These are phyloP conservation scores for Enteromius radiatus DNA, from an alignment of 2,797 vertebrate species.

Conservation along the genomic window DNA sequence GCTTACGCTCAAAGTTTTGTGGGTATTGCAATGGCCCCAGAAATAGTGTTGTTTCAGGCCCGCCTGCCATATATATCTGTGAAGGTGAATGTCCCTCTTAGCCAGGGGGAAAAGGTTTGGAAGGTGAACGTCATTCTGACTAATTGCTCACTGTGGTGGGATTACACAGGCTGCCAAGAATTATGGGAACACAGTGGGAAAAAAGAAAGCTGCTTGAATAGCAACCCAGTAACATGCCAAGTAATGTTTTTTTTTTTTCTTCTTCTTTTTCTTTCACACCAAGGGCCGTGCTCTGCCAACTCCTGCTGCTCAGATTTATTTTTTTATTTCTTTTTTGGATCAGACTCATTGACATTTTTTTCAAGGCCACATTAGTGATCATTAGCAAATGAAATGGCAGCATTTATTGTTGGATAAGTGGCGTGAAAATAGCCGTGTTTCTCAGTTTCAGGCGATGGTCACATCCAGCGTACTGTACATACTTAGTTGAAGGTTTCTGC, in stretches of 20 bases:
- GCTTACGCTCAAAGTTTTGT: not conserved
- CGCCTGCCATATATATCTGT: constrained; percentile 27
- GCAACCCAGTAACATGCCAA: constrained; percentile 49
- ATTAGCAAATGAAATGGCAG: constrained; percentile 57
- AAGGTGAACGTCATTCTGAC: constrained; percentile 63
- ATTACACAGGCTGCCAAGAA: constrained; percentile 64
- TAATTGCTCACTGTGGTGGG: constrained; percentile 65
- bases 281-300: constrained; percentile 42
- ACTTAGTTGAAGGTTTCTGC: constrained; percentile 24
- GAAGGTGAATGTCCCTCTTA: constrained; percentile 57
- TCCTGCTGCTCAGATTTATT: constrained; percentile 14
- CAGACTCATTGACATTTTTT: constrained; percentile 20
- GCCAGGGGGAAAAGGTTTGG: constrained; percentile 55
- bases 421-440: constrained; percentile 47
- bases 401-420: constrained; percentile 52
- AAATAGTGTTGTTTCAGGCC: constrained; percentile 21
- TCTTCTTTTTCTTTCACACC: constrained; percentile 28
- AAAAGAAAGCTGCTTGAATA: constrained; percentile 46
- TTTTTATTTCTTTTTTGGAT: constrained; percentile 29
- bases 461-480: not conserved
- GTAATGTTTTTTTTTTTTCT: constrained; percentile 34
- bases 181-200: constrained; percentile 39
- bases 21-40: constrained; percentile 5
- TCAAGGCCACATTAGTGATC: constrained; percentile 32
- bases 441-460: constrained; percentile 23